A percentile compares a stretch with the other conserved stretches of the same genome.
Conservation (phyloP, 2,797 vertebrate species). For the Pogoniulus pusillus region DNA sequence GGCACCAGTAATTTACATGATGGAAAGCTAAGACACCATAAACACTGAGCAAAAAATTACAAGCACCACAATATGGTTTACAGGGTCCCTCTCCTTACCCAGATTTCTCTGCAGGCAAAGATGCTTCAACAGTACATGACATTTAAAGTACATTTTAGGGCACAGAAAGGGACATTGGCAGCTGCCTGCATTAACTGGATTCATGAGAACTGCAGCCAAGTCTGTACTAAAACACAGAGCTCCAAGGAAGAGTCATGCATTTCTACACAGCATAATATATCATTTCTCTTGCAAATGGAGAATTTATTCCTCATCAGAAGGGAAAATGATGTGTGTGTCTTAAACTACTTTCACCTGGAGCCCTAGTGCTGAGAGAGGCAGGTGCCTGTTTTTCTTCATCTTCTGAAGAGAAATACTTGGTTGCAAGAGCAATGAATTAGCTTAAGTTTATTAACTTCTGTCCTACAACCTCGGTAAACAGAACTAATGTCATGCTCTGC, state of each 20-base stretch:
- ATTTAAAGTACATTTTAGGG: neutral
- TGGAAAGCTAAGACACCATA: neutral
- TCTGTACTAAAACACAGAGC: neutral
- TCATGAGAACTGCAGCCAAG: neutral
- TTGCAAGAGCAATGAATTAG: conserved; percentile 12
- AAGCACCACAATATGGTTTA: neutral
- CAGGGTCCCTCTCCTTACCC: neutral
- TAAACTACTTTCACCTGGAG: neutral
- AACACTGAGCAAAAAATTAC: neutral
- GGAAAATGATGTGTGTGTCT: neutral
- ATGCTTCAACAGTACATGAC: neutral
- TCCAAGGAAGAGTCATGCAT: neutral
- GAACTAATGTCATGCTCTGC: conserved; percentile 26
- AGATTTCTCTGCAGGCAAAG: neutral
- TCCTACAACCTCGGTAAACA: conserved; percentile 26
- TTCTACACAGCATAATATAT: neutral
- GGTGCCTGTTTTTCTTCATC: conserved; percentile 5
- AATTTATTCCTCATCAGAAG: neutral
- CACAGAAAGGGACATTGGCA: neutral
- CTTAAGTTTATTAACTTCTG: conserved; percentile 51
- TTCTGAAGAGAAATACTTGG: neutral
- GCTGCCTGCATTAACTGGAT: neutral
- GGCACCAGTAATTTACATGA: neutral
- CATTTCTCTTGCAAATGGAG: neutral
- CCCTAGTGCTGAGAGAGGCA: neutral